These are phyloP conservation scores for Selenia dentaria DNA, from an alignment of 2,888 invertebrate species.

Conservation along the genomic window DNA sequence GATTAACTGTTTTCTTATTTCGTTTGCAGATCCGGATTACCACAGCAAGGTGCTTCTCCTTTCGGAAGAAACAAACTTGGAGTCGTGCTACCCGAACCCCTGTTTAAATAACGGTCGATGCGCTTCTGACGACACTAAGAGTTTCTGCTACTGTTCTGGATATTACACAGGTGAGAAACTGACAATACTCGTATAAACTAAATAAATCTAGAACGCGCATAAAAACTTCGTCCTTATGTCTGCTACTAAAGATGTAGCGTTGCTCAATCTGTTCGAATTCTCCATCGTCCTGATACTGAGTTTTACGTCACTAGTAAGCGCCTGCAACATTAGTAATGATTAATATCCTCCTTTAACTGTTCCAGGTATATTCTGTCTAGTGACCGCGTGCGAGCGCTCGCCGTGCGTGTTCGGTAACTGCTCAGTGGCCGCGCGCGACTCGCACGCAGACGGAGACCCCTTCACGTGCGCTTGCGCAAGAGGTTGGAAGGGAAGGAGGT, in stretches of 20 bases:
- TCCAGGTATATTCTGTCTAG: constrained; percentile 91
- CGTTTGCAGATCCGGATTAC: constrained; percentile 84
- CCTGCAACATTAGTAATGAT: no score
- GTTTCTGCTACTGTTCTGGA: constrained; percentile 88
- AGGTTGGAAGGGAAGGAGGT: constrained; percentile 88
- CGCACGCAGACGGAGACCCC: constrained; percentile 51
- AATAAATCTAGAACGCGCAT: no score
- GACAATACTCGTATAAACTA: no score
- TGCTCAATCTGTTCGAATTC: no score
- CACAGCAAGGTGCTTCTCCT: constrained; percentile 86
- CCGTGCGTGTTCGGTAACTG: constrained; percentile 89
- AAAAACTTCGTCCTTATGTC: no score
- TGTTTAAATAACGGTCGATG: constrained; percentile 90
- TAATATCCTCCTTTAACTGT: no score
- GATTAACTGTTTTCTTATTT: no score
- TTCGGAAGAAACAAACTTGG: constrained; percentile 83
- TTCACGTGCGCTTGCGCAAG: constrained; percentile 87
- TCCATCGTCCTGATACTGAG: no score
- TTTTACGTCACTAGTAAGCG: no score
- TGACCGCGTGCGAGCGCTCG: constrained; percentile 90
- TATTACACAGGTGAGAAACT: constrained; percentile 87
- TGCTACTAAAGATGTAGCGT: no score
- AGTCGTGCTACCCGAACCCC: constrained; percentile 90
- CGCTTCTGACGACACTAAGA: constrained; percentile 81
- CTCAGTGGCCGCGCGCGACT: constrained; percentile 60